Evolutionary conservation across 2,113 vertebrate species (phyloP).

Genomic region (Ophiodon elongatus): DNA sequence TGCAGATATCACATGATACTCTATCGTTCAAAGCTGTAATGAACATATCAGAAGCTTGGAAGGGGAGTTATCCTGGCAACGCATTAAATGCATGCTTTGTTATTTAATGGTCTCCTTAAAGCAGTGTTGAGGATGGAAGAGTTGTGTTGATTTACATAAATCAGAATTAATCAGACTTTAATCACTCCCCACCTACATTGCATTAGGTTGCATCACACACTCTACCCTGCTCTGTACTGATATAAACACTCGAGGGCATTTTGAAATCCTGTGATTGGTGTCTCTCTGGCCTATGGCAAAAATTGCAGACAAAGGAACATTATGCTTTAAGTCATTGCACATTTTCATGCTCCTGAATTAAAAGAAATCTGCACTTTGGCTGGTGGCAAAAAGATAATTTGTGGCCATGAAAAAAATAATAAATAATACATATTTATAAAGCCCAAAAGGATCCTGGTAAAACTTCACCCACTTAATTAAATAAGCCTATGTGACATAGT

Average conservation of each 20-base stretch:
- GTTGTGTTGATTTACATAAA: conserved; percentile 76
- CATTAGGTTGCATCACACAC: conserved; percentile 69
- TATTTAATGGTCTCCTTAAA: conserved; percentile 73
- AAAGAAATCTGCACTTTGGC: conserved; percentile 36
- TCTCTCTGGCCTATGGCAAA: conserved; percentile 54
- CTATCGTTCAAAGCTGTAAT: conserved; percentile 24
- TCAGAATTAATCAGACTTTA: conserved; percentile 77
- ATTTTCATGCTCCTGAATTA: conserved; percentile 39
- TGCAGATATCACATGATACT: background rate
- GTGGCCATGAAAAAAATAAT: background rate
- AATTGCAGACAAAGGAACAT: conserved; percentile 52
- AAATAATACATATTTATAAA: background rate
- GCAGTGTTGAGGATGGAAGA: conserved; percentile 50
- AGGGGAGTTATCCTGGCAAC: conserved; percentile 45
- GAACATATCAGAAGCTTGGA: conserved; percentile 44
- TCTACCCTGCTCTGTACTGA: conserved; percentile 24
- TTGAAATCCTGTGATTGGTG: conserved; percentile 50
- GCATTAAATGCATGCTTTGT: conserved; percentile 64
- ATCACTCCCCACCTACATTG: conserved; percentile 66
- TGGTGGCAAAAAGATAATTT: conserved; percentile 15
- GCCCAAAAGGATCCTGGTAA: background rate
- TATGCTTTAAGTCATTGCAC: conserved; percentile 49
- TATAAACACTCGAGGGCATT: conserved; percentile 52
- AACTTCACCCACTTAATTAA: background rate
- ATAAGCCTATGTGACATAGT: background rate